Evolutionary conservation across 2,113 vertebrate species (phyloP).

Genomic region (Plotosus lineatus): DNA sequence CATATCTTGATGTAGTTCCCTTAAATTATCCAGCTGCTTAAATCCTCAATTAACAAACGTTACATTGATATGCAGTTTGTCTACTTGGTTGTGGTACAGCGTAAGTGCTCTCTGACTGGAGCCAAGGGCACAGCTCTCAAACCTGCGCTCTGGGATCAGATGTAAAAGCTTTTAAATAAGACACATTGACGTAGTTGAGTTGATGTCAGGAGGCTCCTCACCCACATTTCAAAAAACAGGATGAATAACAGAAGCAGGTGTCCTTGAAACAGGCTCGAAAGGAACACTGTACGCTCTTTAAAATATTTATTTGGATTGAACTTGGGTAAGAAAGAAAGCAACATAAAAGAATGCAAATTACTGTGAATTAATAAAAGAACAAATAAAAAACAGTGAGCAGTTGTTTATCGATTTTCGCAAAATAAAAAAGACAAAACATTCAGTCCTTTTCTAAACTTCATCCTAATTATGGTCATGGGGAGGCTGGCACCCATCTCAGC

Average conservation of each 20-base stretch:
- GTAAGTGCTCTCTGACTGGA: slow-evolving; percentile 39
- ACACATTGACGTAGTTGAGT: background rate
- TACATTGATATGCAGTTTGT: slow-evolving; percentile 14
- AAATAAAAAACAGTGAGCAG: background rate
- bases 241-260: background rate
- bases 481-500: too few relatives aligned
- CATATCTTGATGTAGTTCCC: slow-evolving; percentile 27
- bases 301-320: background rate
- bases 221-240: slow-evolving; percentile 5
- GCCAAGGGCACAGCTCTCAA: slow-evolving; percentile 19
- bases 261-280: slow-evolving; percentile 2
- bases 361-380: background rate
- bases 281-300: background rate
- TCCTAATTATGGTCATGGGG: too few relatives aligned
- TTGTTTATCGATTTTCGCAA: background rate
- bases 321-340: background rate
- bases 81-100: background rate
- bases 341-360: background rate
- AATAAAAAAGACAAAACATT: too few relatives aligned
- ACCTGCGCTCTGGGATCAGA: slow-evolving; percentile 37
- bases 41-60: slow-evolving; percentile 14
- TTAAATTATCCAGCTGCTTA: slow-evolving; percentile 27
- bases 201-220: slow-evolving; percentile 22
- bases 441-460: too few relatives aligned
- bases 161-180: slow-evolving; percentile 26